Base-by-base conservation (phyloP, 2,113 vertebrate species). In the Tetrax tetrax region DNA sequence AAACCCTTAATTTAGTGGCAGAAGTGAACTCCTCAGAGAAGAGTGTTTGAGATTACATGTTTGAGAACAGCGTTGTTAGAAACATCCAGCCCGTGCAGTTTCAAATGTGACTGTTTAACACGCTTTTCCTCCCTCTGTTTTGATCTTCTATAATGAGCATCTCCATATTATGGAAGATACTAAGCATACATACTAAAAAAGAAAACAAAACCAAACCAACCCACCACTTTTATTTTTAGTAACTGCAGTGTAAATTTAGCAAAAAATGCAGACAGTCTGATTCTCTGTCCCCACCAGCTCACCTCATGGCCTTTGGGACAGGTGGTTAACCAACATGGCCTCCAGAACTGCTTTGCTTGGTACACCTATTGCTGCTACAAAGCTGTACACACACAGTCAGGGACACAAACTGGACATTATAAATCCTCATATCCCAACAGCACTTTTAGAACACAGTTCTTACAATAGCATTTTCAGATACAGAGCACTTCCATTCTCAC, bases 51-150 rank as follows among this genome's bases (percentile, higher is more conserved):
- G 35, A 75, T 10, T 3, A 45, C 14, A 51, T 0, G 2, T 16
- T 54, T 54, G 61, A 14, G 1, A 78, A 69, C 8, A 65, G 50
- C 50, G 60, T 47, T 48, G 7, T 25, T 50, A 68, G 18, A 82
- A 50, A 50, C 0, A 2, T 4, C 14, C 47, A 65, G 31, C 18
- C n/a, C 2, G 7, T 7, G 37, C 29, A 38, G 35, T 76, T 92
- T 65, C 54, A 86, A 77, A 56, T 21, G 5, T 3, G 0, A 76
- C 28, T 53, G 18, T 12, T 91, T 13, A 82, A 41, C 4, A 12
- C 8, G 16, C 3, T 18, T 24, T 21, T 28, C 9, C 8, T 2
- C 15, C 63, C 12, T 14, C 6, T 0, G 0, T 37, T 82, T 61
- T 60, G 22, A 53, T 72, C 48, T 69, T 37, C 38, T 22, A 48